Evolutionary conservation across 2,888 invertebrate genomes (phyloP), one percentile per base, ranked within the genome.

Genomic region (Drosophila demipolita): DNA sequence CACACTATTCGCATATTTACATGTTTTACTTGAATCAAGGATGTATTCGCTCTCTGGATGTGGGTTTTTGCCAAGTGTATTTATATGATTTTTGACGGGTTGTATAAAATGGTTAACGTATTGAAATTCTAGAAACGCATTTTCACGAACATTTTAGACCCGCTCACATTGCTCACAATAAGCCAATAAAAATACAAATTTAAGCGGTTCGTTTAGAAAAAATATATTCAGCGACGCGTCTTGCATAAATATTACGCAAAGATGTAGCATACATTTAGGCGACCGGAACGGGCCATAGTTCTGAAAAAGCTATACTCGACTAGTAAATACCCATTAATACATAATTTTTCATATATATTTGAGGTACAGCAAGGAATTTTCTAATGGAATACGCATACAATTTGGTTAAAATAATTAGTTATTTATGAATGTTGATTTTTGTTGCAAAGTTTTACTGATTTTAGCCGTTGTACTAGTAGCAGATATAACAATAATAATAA

Each of bases 131-230:
- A 55, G 32, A 60, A 74, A 65, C 80, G 78, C 66, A 61, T 71
- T 33, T 45, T 20, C 55, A 49, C 7, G 5, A 23, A 73, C 64
- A 80, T 80, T 80, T 78, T 57, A 17, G 26, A 57, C 75, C 74
- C 77, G 68, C 83, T 6, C 29, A 75, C 85, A 74, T 75, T 80
- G 79, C 82, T 73, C 73, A 73, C 79, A 76, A 82, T 61, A 71
- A 85, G 83, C 80, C 86, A 87, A 87, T 87, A 89, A 87, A 89
- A 87, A 89, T 84, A 87, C 87, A 89, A 87, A 88, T 85, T 79
- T 85, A 85, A 85, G 87, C 84, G 78, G 73, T 70, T 77, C 78
- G 83, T 89, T 77, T 86, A 77, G 78, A 71, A 75, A 75, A 78
- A 78, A 82, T 71, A 82, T 76, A 87, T 79, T 72, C 72, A 53